Percentiles rank a stretch among this genome's conserved stretches.
phyloP scores from a whole-genome alignment of 2,113 vertebrate genomes.

The Pterocles orientalis region DNA sequence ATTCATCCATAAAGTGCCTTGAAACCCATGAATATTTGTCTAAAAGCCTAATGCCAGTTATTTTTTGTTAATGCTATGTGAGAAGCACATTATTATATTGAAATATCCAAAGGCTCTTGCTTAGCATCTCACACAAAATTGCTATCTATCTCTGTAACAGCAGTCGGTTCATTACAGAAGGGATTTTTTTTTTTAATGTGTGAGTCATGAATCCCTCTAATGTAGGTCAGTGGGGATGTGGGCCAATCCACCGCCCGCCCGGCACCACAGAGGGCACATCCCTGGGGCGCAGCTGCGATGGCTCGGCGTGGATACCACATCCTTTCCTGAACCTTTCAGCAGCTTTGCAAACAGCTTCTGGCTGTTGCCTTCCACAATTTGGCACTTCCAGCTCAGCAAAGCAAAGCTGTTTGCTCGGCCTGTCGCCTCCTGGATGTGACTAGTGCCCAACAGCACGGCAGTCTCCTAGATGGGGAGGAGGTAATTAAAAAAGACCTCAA shows the following conservation, averaged over 20 bases:
- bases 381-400: not conserved
- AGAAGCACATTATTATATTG: not conserved
- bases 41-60: not conserved
- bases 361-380: not conserved
- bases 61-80: not conserved
- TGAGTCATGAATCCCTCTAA: not conserved
- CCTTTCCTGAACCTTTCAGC: not conserved
- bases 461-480: fast-evolving
- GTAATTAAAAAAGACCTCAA: not conserved
- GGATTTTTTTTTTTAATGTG: not conserved
- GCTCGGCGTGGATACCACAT: not conserved
- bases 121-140: not conserved
- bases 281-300: not conserved
- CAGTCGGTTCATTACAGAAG: not conserved
- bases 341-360: not conserved
- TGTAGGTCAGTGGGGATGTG: not conserved
- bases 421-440: not conserved
- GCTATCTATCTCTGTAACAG: not conserved
- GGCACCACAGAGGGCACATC: not conserved
- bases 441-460: not conserved
- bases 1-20: not conserved
- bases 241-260: not conserved
- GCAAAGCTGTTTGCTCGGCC: not conserved
- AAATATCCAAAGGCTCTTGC: not conserved
- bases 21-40: not conserved